phyloP scores from a whole-genome alignment of 2,797 vertebrate genomes.

The Bryconaethiops microstoma region DNA sequence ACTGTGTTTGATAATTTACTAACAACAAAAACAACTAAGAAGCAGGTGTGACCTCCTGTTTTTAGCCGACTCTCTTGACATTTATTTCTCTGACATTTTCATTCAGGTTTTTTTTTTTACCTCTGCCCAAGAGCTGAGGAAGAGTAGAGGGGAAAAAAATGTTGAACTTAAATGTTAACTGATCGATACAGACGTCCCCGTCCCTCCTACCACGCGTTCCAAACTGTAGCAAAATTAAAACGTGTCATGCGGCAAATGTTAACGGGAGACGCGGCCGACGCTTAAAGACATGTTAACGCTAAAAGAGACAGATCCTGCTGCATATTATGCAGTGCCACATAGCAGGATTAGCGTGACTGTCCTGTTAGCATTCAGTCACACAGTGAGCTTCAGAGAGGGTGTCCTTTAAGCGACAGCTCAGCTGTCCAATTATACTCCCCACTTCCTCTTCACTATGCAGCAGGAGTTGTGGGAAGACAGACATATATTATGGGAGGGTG shows the following conservation, averaged over 20 bases:
- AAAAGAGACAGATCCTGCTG: conserved; percentile 83
- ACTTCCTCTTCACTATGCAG: conserved; percentile 66
- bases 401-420: conserved; percentile 87
- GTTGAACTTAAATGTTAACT: conserved; percentile 90
- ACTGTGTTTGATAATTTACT: not conserved
- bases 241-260: conserved; percentile 94
- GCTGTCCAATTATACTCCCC: conserved; percentile 88
- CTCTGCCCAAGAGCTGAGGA: conserved; percentile 75
- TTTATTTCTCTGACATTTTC: conserved; percentile 92
- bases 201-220: conserved; percentile 52
- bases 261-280: conserved; percentile 84
- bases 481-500: not conserved
- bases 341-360: conserved; percentile 80
- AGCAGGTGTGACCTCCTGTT: conserved; percentile 83
- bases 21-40: conserved; percentile 69
- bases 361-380: conserved; percentile 80
- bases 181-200: conserved; percentile 92
- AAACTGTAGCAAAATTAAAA: conserved; percentile 87
- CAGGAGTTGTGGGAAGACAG: not conserved
- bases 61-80: conserved; percentile 83
- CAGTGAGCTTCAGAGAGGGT: conserved; percentile 75
- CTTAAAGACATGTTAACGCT: conserved; percentile 85
- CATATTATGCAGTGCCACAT: conserved; percentile 90
- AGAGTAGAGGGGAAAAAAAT: conserved; percentile 63
- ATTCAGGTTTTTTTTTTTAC: conserved; percentile 83